Conservation (phyloP, 2,797 vertebrate species). For the Premnoplex brunnescens region DNA sequence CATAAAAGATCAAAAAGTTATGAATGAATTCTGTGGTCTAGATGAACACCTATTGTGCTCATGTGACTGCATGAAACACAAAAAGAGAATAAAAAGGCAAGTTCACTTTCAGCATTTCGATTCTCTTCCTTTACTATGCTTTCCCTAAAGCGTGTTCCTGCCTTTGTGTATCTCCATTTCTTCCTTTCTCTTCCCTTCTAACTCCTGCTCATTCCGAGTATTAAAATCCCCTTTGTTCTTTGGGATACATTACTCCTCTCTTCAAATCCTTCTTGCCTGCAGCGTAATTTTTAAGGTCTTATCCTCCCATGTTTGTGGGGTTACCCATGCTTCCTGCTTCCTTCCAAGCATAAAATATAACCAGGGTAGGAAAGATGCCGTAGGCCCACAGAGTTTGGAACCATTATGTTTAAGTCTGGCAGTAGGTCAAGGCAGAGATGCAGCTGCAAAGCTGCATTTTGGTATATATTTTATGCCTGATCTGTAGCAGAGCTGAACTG, state of each 20-base stretch:
- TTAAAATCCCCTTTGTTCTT: not conserved
- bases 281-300: not conserved
- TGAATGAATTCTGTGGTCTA: not conserved
- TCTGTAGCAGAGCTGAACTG: not conserved
- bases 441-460: not conserved
- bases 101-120: not conserved
- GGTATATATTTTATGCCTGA: not conserved
- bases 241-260: not conserved
- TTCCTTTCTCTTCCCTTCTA: not conserved
- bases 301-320: not conserved
- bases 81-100: not conserved
- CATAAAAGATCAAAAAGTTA: not conserved
- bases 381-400: not conserved
- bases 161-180: not conserved
- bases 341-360: not conserved
- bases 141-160: not conserved
- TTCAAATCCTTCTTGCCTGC: not conserved
- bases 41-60: not conserved
- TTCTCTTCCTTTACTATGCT: not conserved
- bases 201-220: not conserved
- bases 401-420: not conserved
- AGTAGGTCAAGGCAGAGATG: not conserved
- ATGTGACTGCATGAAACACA: not conserved
- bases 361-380: not conserved
- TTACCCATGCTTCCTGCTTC: not conserved